These are phyloP conservation scores for Drosophila affinis DNA, from an alignment of 2,888 invertebrate genomes.

Conservation along the genomic window DNA sequence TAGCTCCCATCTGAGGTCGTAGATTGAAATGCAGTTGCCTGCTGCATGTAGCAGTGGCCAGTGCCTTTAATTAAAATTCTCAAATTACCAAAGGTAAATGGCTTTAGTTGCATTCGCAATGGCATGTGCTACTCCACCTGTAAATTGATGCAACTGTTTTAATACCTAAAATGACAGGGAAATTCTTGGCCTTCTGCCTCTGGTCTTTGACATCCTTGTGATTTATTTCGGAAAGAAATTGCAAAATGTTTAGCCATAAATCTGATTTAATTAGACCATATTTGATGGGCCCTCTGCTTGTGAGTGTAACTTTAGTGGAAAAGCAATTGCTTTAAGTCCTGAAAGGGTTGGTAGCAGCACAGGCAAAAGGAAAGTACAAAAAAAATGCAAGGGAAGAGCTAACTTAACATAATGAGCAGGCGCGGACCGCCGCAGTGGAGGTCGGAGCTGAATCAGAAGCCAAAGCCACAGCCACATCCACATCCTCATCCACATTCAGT, in stretches of 20 bases:
- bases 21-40: conserved; percentile 39
- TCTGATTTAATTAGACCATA: conserved; percentile 22
- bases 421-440: conserved; percentile 27
- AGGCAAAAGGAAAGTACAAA: not conserved
- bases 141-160: conserved; percentile 57
- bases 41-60: conserved; percentile 33
- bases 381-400: conserved; percentile 28
- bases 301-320: not conserved
- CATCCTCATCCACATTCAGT: conserved; percentile 36
- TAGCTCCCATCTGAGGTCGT: conserved; percentile 7
- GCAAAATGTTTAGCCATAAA: conserved; percentile 19
- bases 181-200: conserved; percentile 12
- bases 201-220: conserved; percentile 22
- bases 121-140: conserved; percentile 22
- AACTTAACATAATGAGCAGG: conserved; percentile 64
- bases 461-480: conserved; percentile 34
- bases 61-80: conserved; percentile 72
- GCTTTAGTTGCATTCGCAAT: conserved; percentile 49
- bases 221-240: conserved; percentile 34
- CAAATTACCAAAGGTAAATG: conserved; percentile 68
- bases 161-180: conserved; percentile 26
- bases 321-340: conserved; percentile 1
- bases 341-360: conserved; percentile 13
- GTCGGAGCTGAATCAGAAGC: conserved; percentile 16
- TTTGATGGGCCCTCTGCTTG: not conserved